Evolutionary conservation across 1,140 invertebrate species (phyloP).

Genomic region (Pachypeltis micranthus): DNA sequence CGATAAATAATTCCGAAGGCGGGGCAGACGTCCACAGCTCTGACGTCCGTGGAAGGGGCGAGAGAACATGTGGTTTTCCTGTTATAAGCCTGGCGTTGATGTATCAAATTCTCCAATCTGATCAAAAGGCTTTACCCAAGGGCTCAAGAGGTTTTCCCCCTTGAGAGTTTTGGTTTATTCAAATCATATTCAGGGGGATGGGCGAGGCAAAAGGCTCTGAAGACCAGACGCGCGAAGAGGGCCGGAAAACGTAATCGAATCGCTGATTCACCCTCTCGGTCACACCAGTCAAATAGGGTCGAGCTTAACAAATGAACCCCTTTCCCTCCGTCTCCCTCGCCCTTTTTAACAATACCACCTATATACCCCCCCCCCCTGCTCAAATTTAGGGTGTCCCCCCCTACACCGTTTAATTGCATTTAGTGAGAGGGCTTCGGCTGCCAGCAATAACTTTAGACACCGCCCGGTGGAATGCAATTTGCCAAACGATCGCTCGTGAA

Average conservation of each 20-base stretch:
- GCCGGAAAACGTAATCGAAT: not conserved
- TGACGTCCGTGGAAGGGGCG: too few species aligned
- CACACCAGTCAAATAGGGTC: not conserved
- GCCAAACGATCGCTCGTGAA: too few species aligned
- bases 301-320: not conserved
- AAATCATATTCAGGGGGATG: not conserved
- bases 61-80: not conserved
- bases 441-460: not conserved
- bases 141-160: too few species aligned
- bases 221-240: not conserved
- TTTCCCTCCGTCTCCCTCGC: too few species aligned
- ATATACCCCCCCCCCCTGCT: not conserved
- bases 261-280: not conserved
- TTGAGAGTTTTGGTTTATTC: not conserved
- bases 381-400: not conserved
- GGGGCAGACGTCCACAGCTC: too few species aligned
- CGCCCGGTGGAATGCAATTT: not conserved
- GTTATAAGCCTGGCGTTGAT: not conserved
- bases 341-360: not conserved
- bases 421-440: not conserved
- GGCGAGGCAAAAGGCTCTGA: not conserved
- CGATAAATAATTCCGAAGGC: too few species aligned
- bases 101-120: not conserved
- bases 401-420: not conserved
- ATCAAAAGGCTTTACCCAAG: too few species aligned